phyloP scores from a whole-genome alignment of 1,140 invertebrate species.

The Trialeurodes vaporariorum region DNA sequence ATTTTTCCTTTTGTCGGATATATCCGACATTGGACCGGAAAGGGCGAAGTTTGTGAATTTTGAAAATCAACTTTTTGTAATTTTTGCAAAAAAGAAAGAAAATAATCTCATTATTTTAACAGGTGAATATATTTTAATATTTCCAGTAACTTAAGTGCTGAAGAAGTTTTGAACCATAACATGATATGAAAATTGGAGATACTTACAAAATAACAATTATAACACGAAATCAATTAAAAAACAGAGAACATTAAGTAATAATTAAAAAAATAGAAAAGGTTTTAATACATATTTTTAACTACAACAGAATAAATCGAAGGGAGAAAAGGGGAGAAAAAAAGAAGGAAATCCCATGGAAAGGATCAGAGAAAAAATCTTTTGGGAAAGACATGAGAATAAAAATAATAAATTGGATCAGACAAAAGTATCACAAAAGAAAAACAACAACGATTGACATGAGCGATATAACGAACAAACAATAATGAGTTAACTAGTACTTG shows the following conservation, averaged over 20 bases:
- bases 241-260: neutral
- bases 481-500: neutral
- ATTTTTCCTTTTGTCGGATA: too few relatives aligned
- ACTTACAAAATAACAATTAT: neutral
- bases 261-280: neutral
- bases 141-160: too few relatives aligned
- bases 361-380: neutral
- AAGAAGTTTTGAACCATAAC: neutral
- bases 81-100: too few relatives aligned
- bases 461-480: too few relatives aligned
- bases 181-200: neutral
- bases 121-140: too few relatives aligned
- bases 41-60: too few relatives aligned
- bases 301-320: too few relatives aligned
- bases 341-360: neutral
- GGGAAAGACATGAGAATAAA: neutral
- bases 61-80: too few relatives aligned
- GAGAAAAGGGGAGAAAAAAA: neutral
- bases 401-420: neutral
- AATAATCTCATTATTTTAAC: too few relatives aligned
- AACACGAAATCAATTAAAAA: neutral
- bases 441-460: neutral
- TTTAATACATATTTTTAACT: neutral
- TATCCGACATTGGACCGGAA: too few relatives aligned
- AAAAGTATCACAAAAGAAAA: neutral